Evolutionary conservation across 1,140 invertebrate species (phyloP).

Genomic region (Lethocerus indicus): DNA sequence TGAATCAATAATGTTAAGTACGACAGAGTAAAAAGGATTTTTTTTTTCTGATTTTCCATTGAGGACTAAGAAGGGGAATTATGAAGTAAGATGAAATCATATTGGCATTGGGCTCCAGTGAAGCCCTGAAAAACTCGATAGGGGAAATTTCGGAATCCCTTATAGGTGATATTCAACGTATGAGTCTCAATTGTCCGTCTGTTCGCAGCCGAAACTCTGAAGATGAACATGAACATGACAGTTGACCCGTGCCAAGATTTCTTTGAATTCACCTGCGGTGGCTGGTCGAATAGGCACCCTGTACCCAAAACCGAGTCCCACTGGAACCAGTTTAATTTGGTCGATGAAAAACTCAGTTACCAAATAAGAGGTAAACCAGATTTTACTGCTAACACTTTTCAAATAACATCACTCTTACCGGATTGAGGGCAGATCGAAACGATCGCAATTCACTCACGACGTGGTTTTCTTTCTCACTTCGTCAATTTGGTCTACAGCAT

Average conservation of each 20-base stretch:
- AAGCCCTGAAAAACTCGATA: too few species aligned
- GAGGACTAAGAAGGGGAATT: too few species aligned
- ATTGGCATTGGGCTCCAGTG: too few species aligned
- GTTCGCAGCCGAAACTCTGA: conserved; percentile 10
- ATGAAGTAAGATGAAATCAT: too few species aligned
- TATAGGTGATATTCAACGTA: too few species aligned
- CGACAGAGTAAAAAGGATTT: too few species aligned
- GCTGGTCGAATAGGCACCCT: conserved; percentile 27
- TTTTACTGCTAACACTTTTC: neutral
- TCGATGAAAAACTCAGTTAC: conserved; percentile 22
- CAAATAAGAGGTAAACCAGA: conserved; percentile 22
- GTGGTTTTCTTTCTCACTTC: neutral
- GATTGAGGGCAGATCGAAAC: neutral
- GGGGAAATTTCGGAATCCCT: too few species aligned
- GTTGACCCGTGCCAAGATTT: conserved; percentile 32
- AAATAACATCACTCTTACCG: neutral
- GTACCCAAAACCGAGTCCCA: conserved; percentile 24
- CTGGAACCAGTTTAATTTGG: conserved; percentile 26
- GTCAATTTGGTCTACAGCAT: neutral
- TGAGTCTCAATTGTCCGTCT: neutral
- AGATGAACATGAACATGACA: conserved; percentile 22
- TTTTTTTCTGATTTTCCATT: too few species aligned
- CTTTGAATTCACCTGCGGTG: conserved; percentile 32
- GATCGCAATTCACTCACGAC: neutral
- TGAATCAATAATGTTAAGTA: too few species aligned